Base-by-base conservation (phyloP, 1,140 invertebrate species). In the Drosophila murphyi region DNA sequence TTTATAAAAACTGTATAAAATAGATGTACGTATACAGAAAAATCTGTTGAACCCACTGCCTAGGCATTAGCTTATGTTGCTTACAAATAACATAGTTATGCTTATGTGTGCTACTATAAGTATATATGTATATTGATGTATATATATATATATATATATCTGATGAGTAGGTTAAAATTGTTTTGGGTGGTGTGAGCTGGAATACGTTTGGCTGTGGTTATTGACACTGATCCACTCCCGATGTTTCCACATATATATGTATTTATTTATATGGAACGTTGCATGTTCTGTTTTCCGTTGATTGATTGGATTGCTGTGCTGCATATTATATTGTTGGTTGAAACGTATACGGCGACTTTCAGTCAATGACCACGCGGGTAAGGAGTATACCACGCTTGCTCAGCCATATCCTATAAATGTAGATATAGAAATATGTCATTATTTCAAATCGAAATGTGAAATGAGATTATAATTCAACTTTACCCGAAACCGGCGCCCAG, bases 401-500 rank as follows among this genome's bases (percentile, higher is more conserved):
- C 71, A 96, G 90, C 95, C 95, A 95, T 39, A 95, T 94, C 20
- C 95, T 96, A 91, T 10, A 68, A 79, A 72, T 74, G 20, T 20
- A 63, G 4, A 43, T 29, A 5, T 39, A 31, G 1, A 74, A 63
- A 41, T 50, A 64, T 59, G 6, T 12, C 8, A 55, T 54, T 43
- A 52, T 48, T 45, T 52, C 54, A 20, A 68, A 47, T 69, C 12
- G 50, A 34, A 69, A 32, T 41, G 8, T 59, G 48, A 72, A 70
- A 12, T 12, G 12, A 12, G 50, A 3, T 34, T 72, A 8, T 37
- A 51, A 50, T 12, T 50, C 4, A 78, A 3, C 82, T 93, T 94
- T 93, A 98, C 97, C 97, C 97, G 88, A 98, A 95, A 55, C 97
- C 97, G 76, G 97, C 97, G 51, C 97, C 97, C 72, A 98, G 94